Base-by-base conservation (phyloP, 1,140 invertebrate genomes). In the Aradophagus sp. region DNA sequence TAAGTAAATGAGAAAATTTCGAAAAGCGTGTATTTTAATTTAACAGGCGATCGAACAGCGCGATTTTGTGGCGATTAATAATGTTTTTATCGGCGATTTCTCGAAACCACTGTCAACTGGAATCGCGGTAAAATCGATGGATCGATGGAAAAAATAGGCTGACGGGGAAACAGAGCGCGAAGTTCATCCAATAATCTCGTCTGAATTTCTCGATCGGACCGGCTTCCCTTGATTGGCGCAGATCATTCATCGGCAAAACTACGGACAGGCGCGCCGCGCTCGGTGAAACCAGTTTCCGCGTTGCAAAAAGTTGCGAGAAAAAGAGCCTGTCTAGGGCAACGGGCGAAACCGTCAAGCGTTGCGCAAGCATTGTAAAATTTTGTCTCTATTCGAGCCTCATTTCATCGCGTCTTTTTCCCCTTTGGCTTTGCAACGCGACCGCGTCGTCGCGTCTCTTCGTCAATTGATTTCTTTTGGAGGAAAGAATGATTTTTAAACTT, bases 281-380 rank as follows among this genome's bases (percentile, higher is more conserved):
- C 38, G 58, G 59, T 56, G 56, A 61, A 70, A 66, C 72, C 48
- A 66, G 66, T 66, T 74, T 69, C 38, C 66, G 50, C 41, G 44
- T 74, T 70, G 56, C 59, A 74, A 70, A 74, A 74, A 65, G 41
- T 16, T 14, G 8, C 5, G 3, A 58, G 39, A 63, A 62, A 68
- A 66, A 23, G 8, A 71, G 55, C 39, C 58, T 42, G 58, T 63
- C 63, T 58, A 59, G 56, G 68, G 66, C 39, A 72, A 58, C 56
- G 53, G 53, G 56, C 65, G 61, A 66, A 67, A 72, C 69, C 61
- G 44, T 31, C 42, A 23, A 44, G 61, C 39, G 39, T 70, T 70
- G 72, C 53, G 72, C 66, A 74, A 70, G 59, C 62, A 52, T 58
- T 44, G 62, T 66, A 66, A 66, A 66, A 62, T 48, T 47, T 67